phyloP scores from a whole-genome alignment of 2,113 vertebrate genomes.

The Proteles cristata region DNA sequence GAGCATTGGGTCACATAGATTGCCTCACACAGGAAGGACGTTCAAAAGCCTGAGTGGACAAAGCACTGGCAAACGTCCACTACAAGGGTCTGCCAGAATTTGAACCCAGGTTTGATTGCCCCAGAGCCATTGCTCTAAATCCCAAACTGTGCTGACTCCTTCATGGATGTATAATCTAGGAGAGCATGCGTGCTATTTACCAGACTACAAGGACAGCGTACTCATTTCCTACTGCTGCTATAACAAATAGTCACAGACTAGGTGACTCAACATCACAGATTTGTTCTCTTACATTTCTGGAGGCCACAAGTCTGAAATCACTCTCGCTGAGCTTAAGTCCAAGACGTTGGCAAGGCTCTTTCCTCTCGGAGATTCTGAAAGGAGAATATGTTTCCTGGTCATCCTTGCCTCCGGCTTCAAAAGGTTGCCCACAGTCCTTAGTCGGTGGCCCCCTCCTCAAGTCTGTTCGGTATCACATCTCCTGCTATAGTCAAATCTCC shows the following conservation, averaged over 20 bases:
- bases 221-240: not conserved
- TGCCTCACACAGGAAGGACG: not conserved
- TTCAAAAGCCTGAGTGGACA: not conserved
- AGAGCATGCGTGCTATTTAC: not conserved
- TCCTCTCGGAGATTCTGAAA: not conserved
- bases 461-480: not conserved
- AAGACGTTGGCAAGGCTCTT: not conserved
- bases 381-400: not conserved
- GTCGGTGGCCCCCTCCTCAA: not conserved
- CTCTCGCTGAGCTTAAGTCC: not conserved
- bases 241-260: not conserved
- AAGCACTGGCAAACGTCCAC: not conserved
- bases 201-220: not conserved
- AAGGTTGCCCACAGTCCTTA: not conserved
- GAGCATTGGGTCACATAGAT: not conserved
- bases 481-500: not conserved
- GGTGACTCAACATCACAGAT: not conserved
- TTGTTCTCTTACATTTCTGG: not conserved
- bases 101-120: not conserved
- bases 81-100: not conserved
- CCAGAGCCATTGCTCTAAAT: not conserved
- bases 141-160: not conserved
- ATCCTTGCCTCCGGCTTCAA: not conserved
- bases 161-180: not conserved
- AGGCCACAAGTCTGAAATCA: not conserved